A percentile compares a stretch with the other conserved stretches of the same genome.
phyloP scores from a whole-genome alignment of 37 sponge, comb jelly and placozoan genomes.

The Cladorhizidae sp. region DNA sequence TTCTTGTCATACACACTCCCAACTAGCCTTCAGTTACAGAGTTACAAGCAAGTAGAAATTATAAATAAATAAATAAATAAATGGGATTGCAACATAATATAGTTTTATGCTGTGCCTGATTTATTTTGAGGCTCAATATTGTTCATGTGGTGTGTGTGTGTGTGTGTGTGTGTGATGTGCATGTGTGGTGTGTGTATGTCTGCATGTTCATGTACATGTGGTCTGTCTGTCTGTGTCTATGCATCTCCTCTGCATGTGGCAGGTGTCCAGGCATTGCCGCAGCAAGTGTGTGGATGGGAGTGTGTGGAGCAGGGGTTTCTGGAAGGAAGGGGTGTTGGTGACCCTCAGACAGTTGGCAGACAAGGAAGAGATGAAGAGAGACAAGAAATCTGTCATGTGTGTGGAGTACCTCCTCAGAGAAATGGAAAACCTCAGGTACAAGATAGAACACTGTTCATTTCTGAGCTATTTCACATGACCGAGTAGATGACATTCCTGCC shows the following conservation, averaged over 20 bases:
- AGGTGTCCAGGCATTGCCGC: background rate
- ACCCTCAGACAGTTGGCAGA: slow-evolving; percentile 9
- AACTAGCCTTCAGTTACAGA: too few species aligned
- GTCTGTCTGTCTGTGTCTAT: background rate
- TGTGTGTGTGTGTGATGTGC: too few species aligned
- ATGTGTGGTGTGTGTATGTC: background rate
- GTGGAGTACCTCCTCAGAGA: slow-evolving; percentile 10
- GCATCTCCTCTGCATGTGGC: background rate
- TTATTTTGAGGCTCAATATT: too few species aligned
- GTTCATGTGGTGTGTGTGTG: too few species aligned
- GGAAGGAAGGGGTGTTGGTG: background rate
- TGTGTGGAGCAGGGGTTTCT: slow-evolving; percentile 17
- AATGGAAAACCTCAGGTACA: slow-evolving; percentile 31
- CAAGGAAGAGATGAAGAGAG: background rate
- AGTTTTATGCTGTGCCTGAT: too few species aligned
- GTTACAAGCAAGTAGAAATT: too few species aligned
- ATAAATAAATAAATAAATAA: too few species aligned
- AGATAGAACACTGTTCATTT: too few species aligned
- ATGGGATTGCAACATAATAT: too few species aligned
- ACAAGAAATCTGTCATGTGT: slow-evolving; percentile 2
- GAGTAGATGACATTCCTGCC: too few species aligned
- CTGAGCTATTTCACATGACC: too few species aligned
- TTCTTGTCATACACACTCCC: too few species aligned
- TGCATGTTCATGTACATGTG: background rate
- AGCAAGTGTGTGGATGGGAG: slow-evolving; percentile 11